These are phyloP conservation scores for Junonia oenone DNA, from an alignment of 2,888 invertebrate genomes.

Conservation along the genomic window DNA sequence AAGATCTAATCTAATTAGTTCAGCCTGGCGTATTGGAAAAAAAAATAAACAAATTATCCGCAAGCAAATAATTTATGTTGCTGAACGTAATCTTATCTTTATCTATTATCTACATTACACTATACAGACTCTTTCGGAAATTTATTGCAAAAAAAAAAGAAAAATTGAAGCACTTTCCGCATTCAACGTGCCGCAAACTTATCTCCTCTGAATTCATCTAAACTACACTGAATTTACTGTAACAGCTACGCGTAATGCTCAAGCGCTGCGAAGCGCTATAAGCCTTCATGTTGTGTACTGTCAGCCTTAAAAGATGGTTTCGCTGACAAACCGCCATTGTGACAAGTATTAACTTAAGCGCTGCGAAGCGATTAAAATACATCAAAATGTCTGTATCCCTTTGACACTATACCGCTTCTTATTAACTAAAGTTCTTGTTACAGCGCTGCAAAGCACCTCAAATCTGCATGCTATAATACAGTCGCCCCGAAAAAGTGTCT, in stretches of 20 bases:
- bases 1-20: neutral
- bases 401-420: too few species aligned
- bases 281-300: neutral
- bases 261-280: neutral
- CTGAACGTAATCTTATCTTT: slow-evolving; percentile 2
- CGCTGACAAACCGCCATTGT: neutral
- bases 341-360: too few species aligned
- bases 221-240: slow-evolving; percentile 6
- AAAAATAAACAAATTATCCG: neutral
- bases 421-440: too few species aligned
- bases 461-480: too few species aligned
- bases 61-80: neutral
- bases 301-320: neutral
- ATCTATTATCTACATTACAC: slow-evolving; percentile 11
- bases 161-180: slow-evolving; percentile 8
- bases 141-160: slow-evolving; percentile 17
- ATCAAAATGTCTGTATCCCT: too few species aligned
- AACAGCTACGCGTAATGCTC: slow-evolving; percentile 6
- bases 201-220: slow-evolving; percentile 13
- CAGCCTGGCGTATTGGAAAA: neutral
- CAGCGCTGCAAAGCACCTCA: too few species aligned
- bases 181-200: slow-evolving; percentile 9
- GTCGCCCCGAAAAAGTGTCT: too few species aligned
- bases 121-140: slow-evolving; percentile 2
- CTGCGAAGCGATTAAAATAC: too few species aligned